Conservation (phyloP, 2,888 invertebrate species). For the Gortyna flavago region DNA sequence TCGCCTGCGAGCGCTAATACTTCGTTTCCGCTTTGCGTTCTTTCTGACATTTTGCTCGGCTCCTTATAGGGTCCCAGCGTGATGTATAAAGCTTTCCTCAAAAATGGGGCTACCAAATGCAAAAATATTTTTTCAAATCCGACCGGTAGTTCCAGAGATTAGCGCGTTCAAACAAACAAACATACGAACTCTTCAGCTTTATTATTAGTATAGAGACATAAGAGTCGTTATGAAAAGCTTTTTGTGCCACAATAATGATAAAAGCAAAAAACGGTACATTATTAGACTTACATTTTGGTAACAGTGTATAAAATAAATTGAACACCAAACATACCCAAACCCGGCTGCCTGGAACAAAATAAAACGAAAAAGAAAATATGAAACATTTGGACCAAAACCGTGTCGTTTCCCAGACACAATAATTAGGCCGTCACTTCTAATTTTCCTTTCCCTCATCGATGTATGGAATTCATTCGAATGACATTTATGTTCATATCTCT, state of each 20-base stretch:
- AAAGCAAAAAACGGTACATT: not conserved
- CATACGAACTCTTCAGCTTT: not conserved
- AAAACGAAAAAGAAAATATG: not conserved
- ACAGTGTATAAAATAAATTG: conserved; percentile 1
- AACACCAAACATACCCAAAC: conserved; percentile 10
- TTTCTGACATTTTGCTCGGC: not conserved
- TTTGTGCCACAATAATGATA: not conserved
- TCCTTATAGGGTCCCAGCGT: not conserved
- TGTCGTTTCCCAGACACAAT: conserved; percentile 23
- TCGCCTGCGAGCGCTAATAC: not conserved
- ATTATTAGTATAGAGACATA: not conserved
- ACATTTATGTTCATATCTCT: conserved; percentile 46
- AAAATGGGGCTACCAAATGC: not conserved
- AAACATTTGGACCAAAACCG: conserved; percentile 15
- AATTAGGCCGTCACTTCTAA: conserved; percentile 45
- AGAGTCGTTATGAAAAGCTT: not conserved
- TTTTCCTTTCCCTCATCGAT: conserved; percentile 31
- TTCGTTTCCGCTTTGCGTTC: not conserved
- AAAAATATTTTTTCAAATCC: not conserved
- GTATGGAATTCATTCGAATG: conserved; percentile 44
- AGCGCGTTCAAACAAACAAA: not conserved
- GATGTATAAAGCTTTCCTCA: not conserved
- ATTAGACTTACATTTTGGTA: conserved; percentile 1
- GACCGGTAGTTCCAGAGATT: not conserved
- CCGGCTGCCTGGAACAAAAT: not conserved